These are phyloP conservation scores for Pseudorhiza aurosa DNA, from an alignment of 30 jellyfish, hydroid and myxozoan species.

Conservation along the genomic window DNA sequence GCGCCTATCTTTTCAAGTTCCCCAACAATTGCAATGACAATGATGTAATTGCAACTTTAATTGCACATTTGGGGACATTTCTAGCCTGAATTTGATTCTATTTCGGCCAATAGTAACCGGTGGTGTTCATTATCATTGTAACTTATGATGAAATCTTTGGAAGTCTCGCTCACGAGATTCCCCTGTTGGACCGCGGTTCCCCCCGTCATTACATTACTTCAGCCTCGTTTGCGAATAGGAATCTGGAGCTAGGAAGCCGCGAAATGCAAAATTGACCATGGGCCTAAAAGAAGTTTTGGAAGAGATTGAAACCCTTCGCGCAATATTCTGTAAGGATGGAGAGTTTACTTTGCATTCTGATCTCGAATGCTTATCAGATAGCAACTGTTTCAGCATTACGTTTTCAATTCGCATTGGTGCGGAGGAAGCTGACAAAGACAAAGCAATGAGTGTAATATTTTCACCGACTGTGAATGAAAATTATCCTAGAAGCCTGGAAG, in stretches of 20 bases:
- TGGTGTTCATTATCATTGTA: no score
- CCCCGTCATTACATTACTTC: no score
- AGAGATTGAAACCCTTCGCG: slow-evolving; percentile 46
- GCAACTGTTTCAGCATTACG: neutral
- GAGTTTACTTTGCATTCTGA: slow-evolving; percentile 54
- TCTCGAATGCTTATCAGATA: neutral
- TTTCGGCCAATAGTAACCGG: no score
- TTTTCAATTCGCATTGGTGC: slow-evolving; percentile 23
- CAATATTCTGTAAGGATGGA: slow-evolving; percentile 63
- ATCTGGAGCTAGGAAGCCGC: neutral
- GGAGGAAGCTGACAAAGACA: neutral
- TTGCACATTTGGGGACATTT: no score
- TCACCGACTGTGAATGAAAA: neutral
- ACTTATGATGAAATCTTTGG: no score
- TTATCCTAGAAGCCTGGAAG: slow-evolving; percentile 19
- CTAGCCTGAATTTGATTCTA: no score
- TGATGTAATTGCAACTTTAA: no score
- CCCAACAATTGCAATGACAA: no score
- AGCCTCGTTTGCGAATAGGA: neutral
- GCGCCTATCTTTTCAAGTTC: no score
- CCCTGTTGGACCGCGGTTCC: neutral
- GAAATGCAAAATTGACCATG: neutral
- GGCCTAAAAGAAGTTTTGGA: slow-evolving; percentile 22
- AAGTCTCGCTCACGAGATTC: no score
- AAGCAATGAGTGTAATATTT: neutral